phyloP scores from a whole-genome alignment of 2,113 vertebrate genomes.

The Sinocyclocheilus maitianheensis region DNA sequence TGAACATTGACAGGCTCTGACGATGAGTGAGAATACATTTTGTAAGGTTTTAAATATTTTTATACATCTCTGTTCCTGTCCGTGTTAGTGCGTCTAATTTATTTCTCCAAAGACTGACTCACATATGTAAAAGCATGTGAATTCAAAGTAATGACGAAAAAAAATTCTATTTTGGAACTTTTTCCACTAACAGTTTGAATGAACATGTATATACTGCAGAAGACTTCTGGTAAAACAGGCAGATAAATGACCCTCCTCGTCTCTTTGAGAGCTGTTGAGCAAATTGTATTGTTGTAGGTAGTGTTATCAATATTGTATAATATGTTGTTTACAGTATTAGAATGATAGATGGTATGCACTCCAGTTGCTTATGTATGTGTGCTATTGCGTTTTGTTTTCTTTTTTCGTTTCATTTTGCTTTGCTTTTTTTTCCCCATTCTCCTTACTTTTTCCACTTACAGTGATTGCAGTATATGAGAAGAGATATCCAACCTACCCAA shows the following conservation, averaged over 20 bases:
- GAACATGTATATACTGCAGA: slow-evolving; percentile 44
- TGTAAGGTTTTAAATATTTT: slow-evolving; percentile 70
- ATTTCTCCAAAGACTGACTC: slow-evolving; percentile 47
- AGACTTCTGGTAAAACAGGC: slow-evolving; percentile 26
- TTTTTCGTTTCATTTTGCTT: slow-evolving; percentile 33
- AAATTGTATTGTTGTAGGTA: slow-evolving; percentile 39
- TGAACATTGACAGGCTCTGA: slow-evolving; percentile 52
- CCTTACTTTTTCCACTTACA: not conserved
- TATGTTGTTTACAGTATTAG: slow-evolving; percentile 46
- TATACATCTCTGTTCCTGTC: slow-evolving; percentile 54
- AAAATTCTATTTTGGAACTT: slow-evolving; percentile 42
- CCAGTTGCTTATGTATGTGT: slow-evolving; percentile 29
- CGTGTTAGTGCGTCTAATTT: slow-evolving; percentile 31
- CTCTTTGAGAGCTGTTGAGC: slow-evolving; percentile 42
- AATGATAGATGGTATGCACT: slow-evolving; percentile 32
- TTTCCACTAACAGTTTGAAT: slow-evolving; percentile 43
- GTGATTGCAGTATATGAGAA: not conserved
- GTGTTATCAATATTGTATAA: slow-evolving; percentile 48
- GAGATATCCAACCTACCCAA: not conserved
- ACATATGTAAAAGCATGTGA: slow-evolving; percentile 42
- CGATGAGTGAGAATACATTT: slow-evolving; percentile 68
- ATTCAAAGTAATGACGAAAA: slow-evolving; percentile 33
- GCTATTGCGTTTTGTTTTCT: not conserved
- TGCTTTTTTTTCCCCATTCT: not conserved
- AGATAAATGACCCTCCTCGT: slow-evolving; percentile 2